Conservation (phyloP, 2,113 vertebrate genomes). For the Limnothrissa miodon region DNA sequence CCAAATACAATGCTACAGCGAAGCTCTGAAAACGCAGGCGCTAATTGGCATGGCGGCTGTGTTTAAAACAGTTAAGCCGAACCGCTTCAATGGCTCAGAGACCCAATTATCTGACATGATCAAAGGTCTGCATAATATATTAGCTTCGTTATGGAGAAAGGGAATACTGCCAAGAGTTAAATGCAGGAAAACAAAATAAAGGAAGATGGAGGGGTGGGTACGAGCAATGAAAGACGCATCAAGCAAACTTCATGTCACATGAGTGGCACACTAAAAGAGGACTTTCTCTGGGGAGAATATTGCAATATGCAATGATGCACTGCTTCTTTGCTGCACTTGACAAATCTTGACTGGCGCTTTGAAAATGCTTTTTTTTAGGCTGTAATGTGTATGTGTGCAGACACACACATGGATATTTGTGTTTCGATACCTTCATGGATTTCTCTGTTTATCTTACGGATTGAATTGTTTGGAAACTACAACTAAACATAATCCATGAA, state of each 20-base stretch:
- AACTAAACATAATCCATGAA: not conserved
- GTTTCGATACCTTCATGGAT: not conserved
- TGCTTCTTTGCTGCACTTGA: not conserved
- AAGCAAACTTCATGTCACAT: not conserved
- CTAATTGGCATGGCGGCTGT: not conserved
- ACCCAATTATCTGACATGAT: constrained; percentile 7
- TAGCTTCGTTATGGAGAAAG: not conserved
- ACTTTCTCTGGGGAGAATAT: not conserved
- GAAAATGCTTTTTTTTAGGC: not conserved
- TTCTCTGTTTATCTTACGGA: not conserved
- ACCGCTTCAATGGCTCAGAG: not conserved
- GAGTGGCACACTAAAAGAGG: constrained; percentile 5
- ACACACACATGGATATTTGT: too few species aligned
- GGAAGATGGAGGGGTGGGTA: not conserved
- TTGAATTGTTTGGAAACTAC: not conserved
- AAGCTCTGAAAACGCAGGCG: not conserved
- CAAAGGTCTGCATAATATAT: constrained; percentile 13
- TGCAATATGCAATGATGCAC: not conserved
- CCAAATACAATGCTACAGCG: not conserved
- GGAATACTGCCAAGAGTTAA: constrained; percentile 1
- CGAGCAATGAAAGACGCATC: not conserved
- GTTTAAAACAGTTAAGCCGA: not conserved
- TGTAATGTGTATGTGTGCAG: not conserved
- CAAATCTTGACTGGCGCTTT: not conserved
- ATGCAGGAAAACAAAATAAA: not conserved